Percentiles rank a stretch among this genome's conserved stretches.
phyloP scores from a whole-genome alignment of 2,888 invertebrate genomes.

The Andrena praecox region DNA sequence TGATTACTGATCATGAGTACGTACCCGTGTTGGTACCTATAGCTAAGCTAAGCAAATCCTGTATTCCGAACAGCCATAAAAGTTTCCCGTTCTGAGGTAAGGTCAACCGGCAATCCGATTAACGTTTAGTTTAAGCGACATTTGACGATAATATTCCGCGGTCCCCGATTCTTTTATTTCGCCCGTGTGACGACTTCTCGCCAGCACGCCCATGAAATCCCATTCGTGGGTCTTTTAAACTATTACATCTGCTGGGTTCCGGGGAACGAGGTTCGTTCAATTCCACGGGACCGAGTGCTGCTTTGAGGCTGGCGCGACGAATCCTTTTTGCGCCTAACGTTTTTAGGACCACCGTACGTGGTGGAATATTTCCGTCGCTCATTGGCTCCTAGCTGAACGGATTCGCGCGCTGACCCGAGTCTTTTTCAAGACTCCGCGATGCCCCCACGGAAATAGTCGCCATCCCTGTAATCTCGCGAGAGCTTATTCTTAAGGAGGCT shows the following conservation, averaged over 20 bases:
- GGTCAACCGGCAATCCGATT: slow-evolving; percentile 78
- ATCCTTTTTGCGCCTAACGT: background rate
- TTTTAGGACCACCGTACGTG: background rate
- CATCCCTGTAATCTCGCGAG: background rate
- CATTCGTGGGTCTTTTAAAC: background rate
- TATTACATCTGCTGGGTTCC: background rate
- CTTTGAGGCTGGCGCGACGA: background rate
- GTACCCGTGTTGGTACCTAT: slow-evolving; percentile 80
- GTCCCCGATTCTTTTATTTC: slow-evolving; percentile 5
- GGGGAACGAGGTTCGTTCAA: too few species aligned
- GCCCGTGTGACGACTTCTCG: background rate
- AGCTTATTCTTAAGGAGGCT: slow-evolving; percentile 50
- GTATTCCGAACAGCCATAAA: slow-evolving; percentile 80
- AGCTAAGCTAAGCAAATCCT: slow-evolving; percentile 81
- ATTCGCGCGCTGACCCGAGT: slow-evolving; percentile 9
- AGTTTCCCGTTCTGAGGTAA: slow-evolving; percentile 80
- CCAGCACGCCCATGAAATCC: background rate
- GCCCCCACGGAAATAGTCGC: slow-evolving; percentile 15
- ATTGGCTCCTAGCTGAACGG: background rate
- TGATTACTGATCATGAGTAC: slow-evolving; percentile 85
- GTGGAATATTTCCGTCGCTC: background rate
- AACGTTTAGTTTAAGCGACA: slow-evolving; percentile 68
- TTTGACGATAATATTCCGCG: slow-evolving; percentile 60
- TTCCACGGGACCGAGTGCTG: too few species aligned
- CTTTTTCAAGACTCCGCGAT: slow-evolving; percentile 30